Conservation (phyloP, 1,140 invertebrate species). For the Portunus trituberculatus region DNA sequence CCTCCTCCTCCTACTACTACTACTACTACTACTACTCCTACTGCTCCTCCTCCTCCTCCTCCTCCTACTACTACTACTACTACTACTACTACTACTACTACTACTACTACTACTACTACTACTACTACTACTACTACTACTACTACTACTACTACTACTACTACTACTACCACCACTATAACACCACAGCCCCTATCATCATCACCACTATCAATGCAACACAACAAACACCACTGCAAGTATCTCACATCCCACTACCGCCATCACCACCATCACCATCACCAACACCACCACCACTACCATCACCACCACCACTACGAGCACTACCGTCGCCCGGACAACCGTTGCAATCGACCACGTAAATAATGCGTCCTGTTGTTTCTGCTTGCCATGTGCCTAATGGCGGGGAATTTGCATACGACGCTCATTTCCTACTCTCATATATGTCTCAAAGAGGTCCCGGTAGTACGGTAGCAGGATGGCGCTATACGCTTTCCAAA, state of each 20-base stretch:
- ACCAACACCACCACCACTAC: not conserved
- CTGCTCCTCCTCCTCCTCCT: too few relatives aligned
- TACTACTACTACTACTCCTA: not conserved
- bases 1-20: not conserved
- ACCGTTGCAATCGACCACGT: not conserved
- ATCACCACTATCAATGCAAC: not conserved
- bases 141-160: constrained; percentile 7
- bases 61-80: not conserved
- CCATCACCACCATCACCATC: not conserved
- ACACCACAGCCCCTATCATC: not conserved
- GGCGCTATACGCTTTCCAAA: not conserved
- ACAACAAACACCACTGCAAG: not conserved
- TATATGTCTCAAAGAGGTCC: not conserved
- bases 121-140: constrained; percentile 16
- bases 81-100: constrained; percentile 3
- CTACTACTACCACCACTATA: not conserved
- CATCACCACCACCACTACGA: not conserved
- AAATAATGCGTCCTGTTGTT: not conserved
- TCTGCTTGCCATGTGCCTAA: constrained; percentile 1
- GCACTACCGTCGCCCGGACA: not conserved
- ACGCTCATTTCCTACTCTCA: not conserved
- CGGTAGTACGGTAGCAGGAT: not conserved
- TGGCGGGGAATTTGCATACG: not conserved
- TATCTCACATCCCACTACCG: not conserved
- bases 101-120: constrained; percentile 6